phyloP scores from a whole-genome alignment of 2,888 invertebrate species.

The Aplocera efformata region DNA sequence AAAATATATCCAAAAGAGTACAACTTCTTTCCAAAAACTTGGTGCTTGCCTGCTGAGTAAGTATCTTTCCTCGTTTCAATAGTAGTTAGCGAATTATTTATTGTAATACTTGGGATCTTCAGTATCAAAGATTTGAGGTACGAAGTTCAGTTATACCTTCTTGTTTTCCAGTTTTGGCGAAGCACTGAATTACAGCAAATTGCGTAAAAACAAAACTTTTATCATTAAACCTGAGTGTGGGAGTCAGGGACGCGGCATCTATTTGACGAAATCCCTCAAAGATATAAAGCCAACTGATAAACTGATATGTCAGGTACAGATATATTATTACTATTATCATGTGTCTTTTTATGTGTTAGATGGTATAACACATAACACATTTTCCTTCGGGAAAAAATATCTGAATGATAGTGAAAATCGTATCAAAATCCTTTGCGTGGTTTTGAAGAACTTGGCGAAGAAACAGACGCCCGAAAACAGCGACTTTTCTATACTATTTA shows the following conservation, averaged over 20 bases:
- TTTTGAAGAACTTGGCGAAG: no score
- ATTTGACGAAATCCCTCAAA: slow-evolving; percentile 89
- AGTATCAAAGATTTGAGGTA: neutral
- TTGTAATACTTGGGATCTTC: no score
- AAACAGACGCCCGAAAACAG: no score
- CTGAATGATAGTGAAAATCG: no score
- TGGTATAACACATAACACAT: no score
- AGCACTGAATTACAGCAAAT: slow-evolving; percentile 85
- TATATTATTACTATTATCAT: no score
- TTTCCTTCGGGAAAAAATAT: no score
- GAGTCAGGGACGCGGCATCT: slow-evolving; percentile 94
- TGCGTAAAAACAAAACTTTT: slow-evolving; percentile 87
- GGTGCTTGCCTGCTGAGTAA: slow-evolving; percentile 96
- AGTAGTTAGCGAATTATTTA: neutral
- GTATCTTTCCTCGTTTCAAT: slow-evolving; percentile 38
- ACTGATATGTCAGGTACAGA: slow-evolving; percentile 90
- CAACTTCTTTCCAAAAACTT: slow-evolving; percentile 95
- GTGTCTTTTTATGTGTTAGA: no score
- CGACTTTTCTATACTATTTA: no score
- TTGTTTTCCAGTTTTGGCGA: slow-evolving; percentile 85
- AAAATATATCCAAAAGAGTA: slow-evolving; percentile 94
- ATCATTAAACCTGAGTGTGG: slow-evolving; percentile 96
- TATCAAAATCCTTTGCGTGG: no score
- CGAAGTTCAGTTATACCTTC: no score
- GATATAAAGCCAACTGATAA: slow-evolving; percentile 89